Conservation (phyloP, 2,797 vertebrate species). For the Nothura maculosa region DNA sequence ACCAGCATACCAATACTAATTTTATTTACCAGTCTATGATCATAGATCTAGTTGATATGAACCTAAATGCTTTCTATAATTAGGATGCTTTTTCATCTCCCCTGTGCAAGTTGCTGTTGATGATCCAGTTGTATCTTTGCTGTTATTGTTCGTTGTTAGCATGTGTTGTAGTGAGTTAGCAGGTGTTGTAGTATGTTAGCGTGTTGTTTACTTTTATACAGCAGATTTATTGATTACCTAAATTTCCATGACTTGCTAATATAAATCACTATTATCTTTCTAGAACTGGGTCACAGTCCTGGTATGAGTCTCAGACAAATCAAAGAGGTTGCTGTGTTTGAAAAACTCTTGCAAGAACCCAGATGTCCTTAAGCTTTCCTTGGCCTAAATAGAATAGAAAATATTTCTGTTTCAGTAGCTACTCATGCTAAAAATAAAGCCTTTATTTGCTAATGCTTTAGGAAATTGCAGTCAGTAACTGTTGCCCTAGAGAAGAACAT, state of each 20-base stretch:
- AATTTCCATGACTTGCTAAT: not conserved
- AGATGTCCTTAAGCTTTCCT: not conserved
- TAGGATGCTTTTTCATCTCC: not conserved
- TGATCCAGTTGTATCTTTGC: not conserved
- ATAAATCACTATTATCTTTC: not conserved
- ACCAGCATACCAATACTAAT: not conserved
- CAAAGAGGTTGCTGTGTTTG: not conserved
- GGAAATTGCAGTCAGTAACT: not conserved
- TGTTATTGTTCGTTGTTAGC: not conserved
- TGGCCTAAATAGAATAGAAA: not conserved
- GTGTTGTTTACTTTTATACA: not conserved
- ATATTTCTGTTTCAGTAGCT: not conserved
- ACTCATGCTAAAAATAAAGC: not conserved
- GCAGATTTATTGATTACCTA: not conserved
- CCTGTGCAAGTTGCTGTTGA: not conserved
- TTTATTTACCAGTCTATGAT: not conserved
- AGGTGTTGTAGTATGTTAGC: not conserved
- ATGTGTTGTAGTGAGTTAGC: not conserved
- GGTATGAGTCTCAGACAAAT: not conserved
- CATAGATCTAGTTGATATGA: not conserved
- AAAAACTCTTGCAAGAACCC: rapidly evolving
- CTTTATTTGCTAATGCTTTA: rapidly evolving
- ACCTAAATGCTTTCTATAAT: not conserved
- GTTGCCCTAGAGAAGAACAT: not conserved
- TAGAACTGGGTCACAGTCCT: not conserved